Base-by-base conservation (phyloP, 2,113 vertebrate genomes). In the Clarias batrachus region DNA sequence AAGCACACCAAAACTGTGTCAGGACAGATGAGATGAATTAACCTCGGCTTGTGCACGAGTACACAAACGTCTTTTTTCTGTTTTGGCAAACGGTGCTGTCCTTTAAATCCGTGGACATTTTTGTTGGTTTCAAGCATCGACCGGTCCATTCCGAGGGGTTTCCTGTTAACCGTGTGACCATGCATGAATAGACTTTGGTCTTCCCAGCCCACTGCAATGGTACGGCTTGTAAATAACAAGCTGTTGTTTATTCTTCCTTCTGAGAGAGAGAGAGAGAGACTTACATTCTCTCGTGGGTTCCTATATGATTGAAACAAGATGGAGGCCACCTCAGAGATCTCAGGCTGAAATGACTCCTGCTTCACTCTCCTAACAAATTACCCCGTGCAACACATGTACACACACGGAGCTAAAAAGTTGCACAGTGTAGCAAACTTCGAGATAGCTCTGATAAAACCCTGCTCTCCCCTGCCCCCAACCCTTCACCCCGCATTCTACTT, bases 21-120 rank as follows among this genome's bases (percentile, higher is more conserved):
- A 92, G 92, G 91, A 93, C 92, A 91, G 92, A 94, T 92, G 92
- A 93, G 92, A 93, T 92, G 90, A 92, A 93, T 91, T 92, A 91
- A 92, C 79, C 66, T 73, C 57, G 33, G 78, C 74, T 83, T 87
- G 81, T 88, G 71, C 81, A 89, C 87, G 81, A 89, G 89, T 90
- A 92, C 91, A 93, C 93, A 91, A 91, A 86, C 88, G 87, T 63
- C 89, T 89, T 89, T 33, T 79, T 89, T 89, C 74, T 76, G 65
- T 89, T 89, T 48, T 85, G 73, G 82, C 86, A 85, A 78, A 84
- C 16, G 59, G 59, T 33, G 63, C 79, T 56, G 57, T 87, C 87
- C 81, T 65, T 89, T 78, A 79, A 89, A 81, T 25, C 79, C 63
- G 12, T 27, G 41, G 78, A 77, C 83, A 65, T 89, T 90, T 88